phyloP scores from a whole-genome alignment of 2,888 invertebrate genomes.

The Luffia ferchaultella region DNA sequence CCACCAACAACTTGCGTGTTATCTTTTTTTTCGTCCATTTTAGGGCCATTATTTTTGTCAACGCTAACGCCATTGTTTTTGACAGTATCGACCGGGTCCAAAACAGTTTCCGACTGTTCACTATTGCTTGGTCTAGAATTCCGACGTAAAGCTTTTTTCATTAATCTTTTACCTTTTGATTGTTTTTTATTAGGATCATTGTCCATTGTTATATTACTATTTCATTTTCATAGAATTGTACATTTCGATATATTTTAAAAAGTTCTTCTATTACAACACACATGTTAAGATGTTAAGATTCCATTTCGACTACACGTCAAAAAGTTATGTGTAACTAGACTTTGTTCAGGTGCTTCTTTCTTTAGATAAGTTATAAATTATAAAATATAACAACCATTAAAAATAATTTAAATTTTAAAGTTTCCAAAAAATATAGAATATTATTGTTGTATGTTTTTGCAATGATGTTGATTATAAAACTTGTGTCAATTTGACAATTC shows the following conservation, averaged over 20 bases:
- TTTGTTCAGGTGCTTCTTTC: too few relatives aligned
- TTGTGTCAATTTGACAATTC: too few relatives aligned
- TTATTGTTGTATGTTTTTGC: too few relatives aligned
- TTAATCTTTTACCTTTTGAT: slow-evolving; percentile 52
- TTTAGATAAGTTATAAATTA: too few relatives aligned
- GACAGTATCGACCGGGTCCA: neutral
- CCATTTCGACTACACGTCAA: too few relatives aligned
- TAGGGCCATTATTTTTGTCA: neutral
- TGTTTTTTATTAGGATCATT: slow-evolving; percentile 59
- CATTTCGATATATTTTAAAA: slow-evolving; percentile 33
- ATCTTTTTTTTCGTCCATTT: neutral
- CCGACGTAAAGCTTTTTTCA: slow-evolving; percentile 49
- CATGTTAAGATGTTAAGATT: too few relatives aligned
- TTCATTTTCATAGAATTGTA: slow-evolving; percentile 26
- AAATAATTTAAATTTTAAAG: too few relatives aligned
- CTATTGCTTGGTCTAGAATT: slow-evolving; percentile 40
- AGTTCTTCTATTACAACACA: slow-evolving; percentile 12
- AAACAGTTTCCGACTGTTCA: slow-evolving; percentile 18
- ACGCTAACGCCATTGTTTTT: neutral
- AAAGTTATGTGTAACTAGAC: too few relatives aligned
- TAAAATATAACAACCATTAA: too few relatives aligned
- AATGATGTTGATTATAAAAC: too few relatives aligned
- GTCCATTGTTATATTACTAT: slow-evolving; percentile 37
- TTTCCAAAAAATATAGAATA: too few relatives aligned
- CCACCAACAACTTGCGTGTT: neutral